These are phyloP conservation scores for Tor tambroides DNA, from an alignment of 2,113 vertebrate species.

Conservation along the genomic window DNA sequence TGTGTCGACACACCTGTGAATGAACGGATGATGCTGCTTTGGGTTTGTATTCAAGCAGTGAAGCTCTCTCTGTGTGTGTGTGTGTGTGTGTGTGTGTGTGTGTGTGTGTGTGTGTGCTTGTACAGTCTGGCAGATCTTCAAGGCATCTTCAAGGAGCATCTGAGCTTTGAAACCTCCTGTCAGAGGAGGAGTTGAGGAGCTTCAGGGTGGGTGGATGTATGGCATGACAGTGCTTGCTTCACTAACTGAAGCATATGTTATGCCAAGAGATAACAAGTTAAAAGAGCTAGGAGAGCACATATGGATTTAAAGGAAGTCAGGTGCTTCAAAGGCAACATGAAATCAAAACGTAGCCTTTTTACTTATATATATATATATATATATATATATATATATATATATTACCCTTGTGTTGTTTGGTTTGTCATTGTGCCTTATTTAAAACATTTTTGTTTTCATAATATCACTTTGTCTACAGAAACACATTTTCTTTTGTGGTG, in stretches of 20 bases:
- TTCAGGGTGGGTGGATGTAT: not conserved
- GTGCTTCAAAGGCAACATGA: not conserved
- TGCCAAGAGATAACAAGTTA: not conserved
- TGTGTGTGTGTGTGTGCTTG: not conserved
- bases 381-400: no score
- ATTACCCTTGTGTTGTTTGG: not conserved
- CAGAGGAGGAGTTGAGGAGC: constrained; percentile 20
- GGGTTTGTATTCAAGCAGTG: constrained; percentile 4
- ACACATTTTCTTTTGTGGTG: no score
- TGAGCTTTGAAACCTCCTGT: constrained; percentile 26
- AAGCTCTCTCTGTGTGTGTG: no score
- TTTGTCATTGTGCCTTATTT: not conserved
- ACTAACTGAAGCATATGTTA: not conserved
- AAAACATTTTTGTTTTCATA: not conserved
- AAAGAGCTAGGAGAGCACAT: not conserved
- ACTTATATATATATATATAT: no score
- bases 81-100: not conserved
- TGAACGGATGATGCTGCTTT: not conserved
- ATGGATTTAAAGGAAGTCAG: not conserved
- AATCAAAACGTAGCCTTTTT: not conserved
- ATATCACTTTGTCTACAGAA: not conserved
- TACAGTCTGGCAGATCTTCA: constrained; percentile 7
- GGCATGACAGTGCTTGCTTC: constrained; percentile 8
- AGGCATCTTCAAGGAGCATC: not conserved
- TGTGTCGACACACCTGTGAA: constrained; percentile 8